Conservation (phyloP, 2,888 invertebrate genomes). For the Priapulus caudatus region DNA sequence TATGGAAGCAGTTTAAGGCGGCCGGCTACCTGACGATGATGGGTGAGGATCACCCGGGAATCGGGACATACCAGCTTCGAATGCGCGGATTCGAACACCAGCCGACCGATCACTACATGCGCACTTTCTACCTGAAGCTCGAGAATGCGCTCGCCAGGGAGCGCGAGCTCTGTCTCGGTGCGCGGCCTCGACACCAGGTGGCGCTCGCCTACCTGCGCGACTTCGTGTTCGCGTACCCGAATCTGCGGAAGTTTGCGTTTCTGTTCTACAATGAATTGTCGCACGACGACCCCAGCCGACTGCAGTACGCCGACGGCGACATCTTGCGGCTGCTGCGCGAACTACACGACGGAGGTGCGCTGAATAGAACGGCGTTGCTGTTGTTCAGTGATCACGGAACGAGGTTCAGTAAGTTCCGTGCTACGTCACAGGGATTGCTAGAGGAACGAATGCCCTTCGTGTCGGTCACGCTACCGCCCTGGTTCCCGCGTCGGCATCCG, state of each 20-base stretch:
- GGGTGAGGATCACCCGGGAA: conserved; percentile 65
- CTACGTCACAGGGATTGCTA: conserved; percentile 76
- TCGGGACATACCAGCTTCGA: conserved; percentile 79
- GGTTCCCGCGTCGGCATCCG: conserved; percentile 51
- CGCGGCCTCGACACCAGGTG: conserved; percentile 51
- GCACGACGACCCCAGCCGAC: conserved; percentile 68
- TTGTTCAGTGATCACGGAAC: conserved; percentile 84
- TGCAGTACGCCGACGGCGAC: conserved; percentile 43
- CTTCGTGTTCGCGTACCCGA: conserved; percentile 49
- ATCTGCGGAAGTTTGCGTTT: conserved; percentile 65
- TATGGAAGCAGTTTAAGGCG: conserved; percentile 64
- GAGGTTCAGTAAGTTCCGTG: conserved; percentile 63
- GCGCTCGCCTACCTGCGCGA: conserved; percentile 40
- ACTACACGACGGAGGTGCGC: conserved; percentile 42
- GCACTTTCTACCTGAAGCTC: conserved; percentile 63
- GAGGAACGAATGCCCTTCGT: conserved; percentile 84
- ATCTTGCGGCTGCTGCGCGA: neutral
- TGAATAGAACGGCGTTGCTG: conserved; percentile 69
- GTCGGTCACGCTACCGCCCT: conserved; percentile 59
- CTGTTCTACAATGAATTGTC: conserved; percentile 79
- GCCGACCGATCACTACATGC: conserved; percentile 81
- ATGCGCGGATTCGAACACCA: conserved; percentile 67
- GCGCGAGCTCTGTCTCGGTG: conserved; percentile 55
- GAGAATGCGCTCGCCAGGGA: conserved; percentile 44
- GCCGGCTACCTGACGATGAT: conserved; percentile 21